Evolutionary conservation across 2,113 vertebrate species (phyloP).

Genomic region (Fulica atra): DNA sequence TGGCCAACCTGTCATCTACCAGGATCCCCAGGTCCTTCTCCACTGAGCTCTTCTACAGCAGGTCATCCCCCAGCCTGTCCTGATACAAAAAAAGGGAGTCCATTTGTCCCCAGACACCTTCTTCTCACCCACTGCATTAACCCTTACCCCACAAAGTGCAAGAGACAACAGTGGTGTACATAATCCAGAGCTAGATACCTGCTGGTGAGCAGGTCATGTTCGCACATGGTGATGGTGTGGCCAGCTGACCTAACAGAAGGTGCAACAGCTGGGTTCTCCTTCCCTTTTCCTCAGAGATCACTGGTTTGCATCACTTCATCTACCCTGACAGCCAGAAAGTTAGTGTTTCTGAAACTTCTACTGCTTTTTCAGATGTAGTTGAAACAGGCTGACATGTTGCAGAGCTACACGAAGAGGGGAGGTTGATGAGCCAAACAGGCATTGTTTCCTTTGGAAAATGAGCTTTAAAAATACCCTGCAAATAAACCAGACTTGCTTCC

Average conservation of each 20-base stretch:
- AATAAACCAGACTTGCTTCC: background rate
- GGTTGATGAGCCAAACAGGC: background rate
- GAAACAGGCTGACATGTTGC: background rate
- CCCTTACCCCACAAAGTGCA: background rate
- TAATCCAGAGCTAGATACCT: background rate
- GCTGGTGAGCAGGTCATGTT: accelerated
- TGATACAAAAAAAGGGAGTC: no score
- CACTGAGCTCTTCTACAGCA: no score
- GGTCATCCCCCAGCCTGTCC: no score
- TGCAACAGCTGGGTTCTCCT: background rate
- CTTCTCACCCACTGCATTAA: background rate
- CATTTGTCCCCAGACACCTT: background rate
- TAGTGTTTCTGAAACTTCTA: background rate
- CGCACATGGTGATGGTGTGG: background rate
- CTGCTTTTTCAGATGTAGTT: background rate
- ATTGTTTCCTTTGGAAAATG: background rate
- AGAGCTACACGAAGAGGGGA: background rate
- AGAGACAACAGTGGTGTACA: background rate
- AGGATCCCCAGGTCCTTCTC: no score
- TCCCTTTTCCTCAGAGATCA: background rate
- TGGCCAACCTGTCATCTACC: no score
- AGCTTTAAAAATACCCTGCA: background rate
- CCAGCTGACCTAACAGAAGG: background rate
- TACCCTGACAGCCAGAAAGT: background rate
- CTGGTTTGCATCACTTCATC: background rate